These are phyloP conservation scores for Chaunax sp. DNA, from an alignment of 2,797 vertebrate genomes.

Conservation along the genomic window DNA sequence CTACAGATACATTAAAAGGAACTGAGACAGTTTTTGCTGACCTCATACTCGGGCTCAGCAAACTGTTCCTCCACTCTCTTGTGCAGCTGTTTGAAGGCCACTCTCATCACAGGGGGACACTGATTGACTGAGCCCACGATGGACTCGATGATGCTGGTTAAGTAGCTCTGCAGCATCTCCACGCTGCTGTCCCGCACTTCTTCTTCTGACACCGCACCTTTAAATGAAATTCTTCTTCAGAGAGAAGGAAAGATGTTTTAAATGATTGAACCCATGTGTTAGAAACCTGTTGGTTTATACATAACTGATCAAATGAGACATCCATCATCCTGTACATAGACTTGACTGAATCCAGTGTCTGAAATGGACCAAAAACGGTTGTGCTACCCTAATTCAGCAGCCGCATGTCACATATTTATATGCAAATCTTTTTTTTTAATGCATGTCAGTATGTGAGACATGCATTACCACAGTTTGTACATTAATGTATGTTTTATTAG, in stretches of 20 bases:
- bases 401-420: no score
- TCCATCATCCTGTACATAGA: no score
- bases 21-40: constrained; percentile 57
- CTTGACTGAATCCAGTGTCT: neutral
- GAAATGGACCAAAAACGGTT: no score
- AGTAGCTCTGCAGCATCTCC: constrained; percentile 79
- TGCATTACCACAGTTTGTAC: no score
- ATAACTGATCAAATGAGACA: neutral
- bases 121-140: constrained; percentile 79
- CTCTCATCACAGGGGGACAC: constrained; percentile 88
- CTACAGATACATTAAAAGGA: neutral
- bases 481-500: no score
- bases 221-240: constrained; percentile 84
- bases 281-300: neutral
- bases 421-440: no score
- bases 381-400: no score
- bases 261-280: constrained; percentile 24
- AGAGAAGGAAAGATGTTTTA: constrained; percentile 15
- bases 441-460: no score
- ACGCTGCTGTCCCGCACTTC: constrained; percentile 84
- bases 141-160: constrained; percentile 78
- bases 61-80: constrained; percentile 88
- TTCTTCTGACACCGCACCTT: constrained; percentile 82
- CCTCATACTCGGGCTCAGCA: constrained; percentile 85
- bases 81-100: constrained; percentile 89